Base-by-base conservation (phyloP, 2,797 vertebrate species). In the Picus viridis region DNA sequence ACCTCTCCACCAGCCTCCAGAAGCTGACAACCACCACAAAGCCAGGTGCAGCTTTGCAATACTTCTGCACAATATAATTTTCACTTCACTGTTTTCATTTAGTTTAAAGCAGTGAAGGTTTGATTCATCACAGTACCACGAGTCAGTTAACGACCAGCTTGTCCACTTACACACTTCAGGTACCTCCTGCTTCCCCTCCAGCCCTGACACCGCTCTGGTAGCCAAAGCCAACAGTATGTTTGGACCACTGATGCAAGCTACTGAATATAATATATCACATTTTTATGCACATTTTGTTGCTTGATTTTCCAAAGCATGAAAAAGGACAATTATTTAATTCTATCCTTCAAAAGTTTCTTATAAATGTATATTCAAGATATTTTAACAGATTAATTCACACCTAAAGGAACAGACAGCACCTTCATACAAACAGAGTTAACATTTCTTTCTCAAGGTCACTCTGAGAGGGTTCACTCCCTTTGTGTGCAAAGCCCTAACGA, bases 371-470 rank as follows among this genome's bases (percentile, higher is more conserved):
- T 56, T 80, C 63, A 73, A 78, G 51, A 10, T 58, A 78, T 13
- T 76, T 61, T 27, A 61, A 85, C 53, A 89, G 79, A 72, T 43
- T 4, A 70, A 91, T 58, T 89, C 45, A 26, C 39, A 39, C 13
- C 80, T 4, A 75, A 94, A 96, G 81, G 24, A 89, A 88, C 29
- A 86, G 59, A 61, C 62, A 69, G 69, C 24, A 91, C 30, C 80
- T 81, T 75, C 63, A 51, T 29, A 81, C 27, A 94, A 47, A 69
- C 89, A 92, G 76, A 93, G 56, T 86, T 89, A 95, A 77, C 63
- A 17, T 83, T 85, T 91, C 80, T 77, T 93, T 85, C 75, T 85
- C 91, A 96, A 97, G 97, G 95, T 96, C 96, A 95, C 62, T 70
- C 73, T 49, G 62, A 68, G 62, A 69, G 27, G 49, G 47, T 88